Base-by-base conservation (phyloP, 2,797 vertebrate species). In the Pyrocephalus nanus region DNA sequence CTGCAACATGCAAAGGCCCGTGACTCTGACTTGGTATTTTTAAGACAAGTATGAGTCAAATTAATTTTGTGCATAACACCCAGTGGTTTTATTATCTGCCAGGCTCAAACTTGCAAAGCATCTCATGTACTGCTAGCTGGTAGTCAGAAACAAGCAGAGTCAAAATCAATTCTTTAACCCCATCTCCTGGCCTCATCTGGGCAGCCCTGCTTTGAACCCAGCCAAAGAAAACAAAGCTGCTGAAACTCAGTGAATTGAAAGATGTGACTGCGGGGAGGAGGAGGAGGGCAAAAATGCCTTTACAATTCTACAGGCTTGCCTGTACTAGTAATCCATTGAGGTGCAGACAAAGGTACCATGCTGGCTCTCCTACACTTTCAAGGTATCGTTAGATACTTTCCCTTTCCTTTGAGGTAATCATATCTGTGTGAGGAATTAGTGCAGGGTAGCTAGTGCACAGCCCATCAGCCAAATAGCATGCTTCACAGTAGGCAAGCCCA, bases 91-190 rank as follows among this genome's bases (percentile, higher is more conserved):
- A 74, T 42, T 51, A 93, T 22, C 36, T 71, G 50, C 83, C 71
- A 87, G 78, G 88, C 69, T 91, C 54, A 48, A 66, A 87, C 69
- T 83, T 95, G 86, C 77, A n/a, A n/a, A 64, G 19, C 9, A 12
- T 22, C 48, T 51, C 3, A 3, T 12, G 36, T 53, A 42, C 77
- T 71, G 38, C 57, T 69, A 47, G 40, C 32, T 58, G 32, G 42
- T 8, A 57, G 45, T 30, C 48, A 80, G 80, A 88, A 91, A 60
- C 0, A 4, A 76, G 45, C 38, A 48, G 61, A 79, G 61, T 40
- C 50, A 85, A 89, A 94, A 66, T 9, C 61, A 57, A 18, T 90
- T 95, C 78, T 87, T 85, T 61, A 94, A 89, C 88, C 90, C 83
- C 88, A 90, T 61, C 88, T 96, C 83, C 81, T 93, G 93, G 91